Evolutionary conservation across 1,140 invertebrate genomes (phyloP).

Genomic region (Onthophagus taurus): DNA sequence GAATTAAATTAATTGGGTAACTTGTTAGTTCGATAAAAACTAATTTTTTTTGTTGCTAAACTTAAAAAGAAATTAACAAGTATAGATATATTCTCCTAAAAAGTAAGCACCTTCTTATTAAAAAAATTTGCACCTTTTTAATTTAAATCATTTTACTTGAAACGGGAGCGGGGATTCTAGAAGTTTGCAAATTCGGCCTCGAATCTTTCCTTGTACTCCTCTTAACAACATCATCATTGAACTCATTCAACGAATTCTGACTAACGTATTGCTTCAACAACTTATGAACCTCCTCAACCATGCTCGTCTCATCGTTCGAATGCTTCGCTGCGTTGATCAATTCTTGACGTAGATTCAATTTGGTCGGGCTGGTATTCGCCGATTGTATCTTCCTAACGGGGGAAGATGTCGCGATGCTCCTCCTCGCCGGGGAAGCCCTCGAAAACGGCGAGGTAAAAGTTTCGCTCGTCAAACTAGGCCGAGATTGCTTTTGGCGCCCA

Average conservation of each 20-base stretch:
- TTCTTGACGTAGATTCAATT: conserved; percentile 59
- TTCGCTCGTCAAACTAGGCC: conserved; percentile 53
- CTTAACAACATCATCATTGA: conserved; percentile 26
- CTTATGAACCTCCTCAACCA: conserved; percentile 61
- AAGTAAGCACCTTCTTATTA: too few relatives aligned
- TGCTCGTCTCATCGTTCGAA: conserved; percentile 55
- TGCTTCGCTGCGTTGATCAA: conserved; percentile 58
- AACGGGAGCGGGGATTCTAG: conserved; percentile 50
- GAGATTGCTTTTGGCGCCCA: conserved; percentile 45
- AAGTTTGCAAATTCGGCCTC: conserved; percentile 38
- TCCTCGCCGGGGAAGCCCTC: conserved; percentile 49
- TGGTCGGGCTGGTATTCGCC: conserved; percentile 51
- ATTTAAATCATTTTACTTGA: conserved; percentile 4
- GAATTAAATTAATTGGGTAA: too few relatives aligned
- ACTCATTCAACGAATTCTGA: conserved; percentile 45
- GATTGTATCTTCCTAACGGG: conserved; percentile 45
- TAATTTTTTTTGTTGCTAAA: too few relatives aligned
- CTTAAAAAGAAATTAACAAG: too few relatives aligned
- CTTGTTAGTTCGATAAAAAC: too few relatives aligned
- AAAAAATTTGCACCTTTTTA: background rate
- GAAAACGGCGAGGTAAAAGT: conserved; percentile 59
- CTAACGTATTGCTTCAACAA: conserved; percentile 53
- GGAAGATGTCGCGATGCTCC: conserved; percentile 47
- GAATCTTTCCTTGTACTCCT: conserved; percentile 48
- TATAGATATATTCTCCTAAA: too few relatives aligned